These are phyloP conservation scores for Drosophila navojoa DNA, from an alignment of 1,140 invertebrate genomes.

Conservation along the genomic window DNA sequence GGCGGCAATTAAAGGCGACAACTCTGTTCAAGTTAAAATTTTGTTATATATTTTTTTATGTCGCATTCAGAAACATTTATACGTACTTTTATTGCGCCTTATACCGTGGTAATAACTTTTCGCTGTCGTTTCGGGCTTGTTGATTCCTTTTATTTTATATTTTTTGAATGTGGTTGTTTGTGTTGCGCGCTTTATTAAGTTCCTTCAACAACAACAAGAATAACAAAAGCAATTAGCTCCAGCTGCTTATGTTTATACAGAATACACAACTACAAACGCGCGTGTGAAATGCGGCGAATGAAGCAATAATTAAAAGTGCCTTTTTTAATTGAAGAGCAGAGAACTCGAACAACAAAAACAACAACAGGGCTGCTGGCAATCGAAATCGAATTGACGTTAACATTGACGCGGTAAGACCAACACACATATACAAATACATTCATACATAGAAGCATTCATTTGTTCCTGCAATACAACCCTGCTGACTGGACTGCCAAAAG, in stretches of 20 bases:
- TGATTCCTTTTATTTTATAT: slow-evolving; percentile 37
- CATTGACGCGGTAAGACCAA: slow-evolving; percentile 70
- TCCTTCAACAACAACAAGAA: slow-evolving; percentile 45
- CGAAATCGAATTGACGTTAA: slow-evolving; percentile 72
- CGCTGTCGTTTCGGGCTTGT: slow-evolving; percentile 27
- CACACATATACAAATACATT: slow-evolving; percentile 22
- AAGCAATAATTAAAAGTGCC: slow-evolving; percentile 81
- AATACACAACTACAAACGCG: slow-evolving; percentile 21
- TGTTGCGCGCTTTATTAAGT: slow-evolving; percentile 61
- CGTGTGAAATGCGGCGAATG: slow-evolving; percentile 70
- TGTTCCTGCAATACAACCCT: slow-evolving; percentile 28
- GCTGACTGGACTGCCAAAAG: slow-evolving; percentile 45
- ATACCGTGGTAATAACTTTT: slow-evolving; percentile 1
- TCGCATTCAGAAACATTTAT: background rate
- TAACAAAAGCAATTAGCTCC: slow-evolving; percentile 46
- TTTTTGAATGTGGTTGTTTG: slow-evolving; percentile 38
- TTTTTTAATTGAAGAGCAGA: slow-evolving; percentile 72
- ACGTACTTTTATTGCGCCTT: background rate
- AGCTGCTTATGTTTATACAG: slow-evolving; percentile 54
- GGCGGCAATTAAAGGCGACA: slow-evolving; percentile 29
- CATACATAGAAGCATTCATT: slow-evolving; percentile 4
- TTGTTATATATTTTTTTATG: slow-evolving; percentile 9
- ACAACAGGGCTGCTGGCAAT: slow-evolving; percentile 49
- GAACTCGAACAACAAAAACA: slow-evolving; percentile 34
- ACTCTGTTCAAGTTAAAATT: slow-evolving; percentile 27